Base-by-base conservation (phyloP, 2,888 invertebrate genomes). In the Hirudinaria manillensis region DNA sequence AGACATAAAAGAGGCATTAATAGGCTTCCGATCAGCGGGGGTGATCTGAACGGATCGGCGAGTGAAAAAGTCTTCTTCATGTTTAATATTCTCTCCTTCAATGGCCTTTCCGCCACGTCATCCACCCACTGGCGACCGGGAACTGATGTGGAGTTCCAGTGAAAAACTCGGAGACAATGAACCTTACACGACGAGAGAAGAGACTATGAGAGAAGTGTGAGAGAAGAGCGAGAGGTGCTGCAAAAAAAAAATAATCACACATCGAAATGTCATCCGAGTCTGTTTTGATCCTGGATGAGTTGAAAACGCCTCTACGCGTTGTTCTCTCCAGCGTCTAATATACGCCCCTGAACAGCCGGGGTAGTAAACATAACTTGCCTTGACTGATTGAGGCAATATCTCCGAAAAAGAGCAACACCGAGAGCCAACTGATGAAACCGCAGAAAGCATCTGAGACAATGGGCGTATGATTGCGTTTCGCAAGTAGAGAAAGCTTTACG, bases 351-450 rank as follows among this genome's bases (percentile, higher is more conserved):
- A 61, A 61, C 61, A 61, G 61, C 61, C 61, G 61, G 61, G 61
- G 61, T n/a, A 61, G 24, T 61, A 61, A 61, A 61, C 61, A 61
- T 61, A 61, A 61, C 61, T 61, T 61, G 24, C n/a, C 61, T 24
- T 61, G 61, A 61, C 21, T 61, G 61, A 61, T 61, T 61, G 61
- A 24, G 24, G 61, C 61, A 61, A 61, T 61, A 61, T 21, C 61
- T 61, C 13, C 29, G 2, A 2, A 61, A 4, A 61, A 19, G n/a
- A 61, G 29, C 61, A 45, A 61, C 61, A 61, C 24, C 10, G n/a
- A 29, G 29, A 61, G n/a, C 21, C 21, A 16, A 29, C 61, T 29
- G n/a, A 61, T 61, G n/a, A 61, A 24, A 61, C 61, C 24, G 19
- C 61, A 61, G 29, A 61, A 61, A 61, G 19, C 56, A 56, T 24